Conservation (phyloP, 2,888 invertebrate genomes). For the Philhelius pedissequus region DNA sequence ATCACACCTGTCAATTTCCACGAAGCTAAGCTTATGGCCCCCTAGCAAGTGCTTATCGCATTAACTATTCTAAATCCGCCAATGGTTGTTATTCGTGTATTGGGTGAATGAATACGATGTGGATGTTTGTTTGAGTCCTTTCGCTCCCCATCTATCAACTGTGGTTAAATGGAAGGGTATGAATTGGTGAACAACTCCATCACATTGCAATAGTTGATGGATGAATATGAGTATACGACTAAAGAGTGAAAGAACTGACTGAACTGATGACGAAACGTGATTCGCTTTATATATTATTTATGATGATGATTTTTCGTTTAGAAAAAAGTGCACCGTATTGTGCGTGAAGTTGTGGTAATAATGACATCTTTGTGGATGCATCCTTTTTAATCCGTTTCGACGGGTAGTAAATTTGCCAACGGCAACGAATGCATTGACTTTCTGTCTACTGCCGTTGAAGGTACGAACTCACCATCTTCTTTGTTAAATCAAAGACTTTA, state of each 20-base stretch:
- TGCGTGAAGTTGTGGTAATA: constrained; percentile 58
- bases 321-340: constrained; percentile 31
- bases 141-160: background rate
- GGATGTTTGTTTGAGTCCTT: constrained; percentile 37
- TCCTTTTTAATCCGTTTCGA: constrained; percentile 21
- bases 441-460: background rate
- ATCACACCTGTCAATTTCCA: no score
- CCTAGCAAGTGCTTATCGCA: no score
- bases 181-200: constrained; percentile 36
- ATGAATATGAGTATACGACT: no score
- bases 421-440: constrained; percentile 35
- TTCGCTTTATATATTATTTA: constrained; percentile 54
- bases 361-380: constrained; percentile 61
- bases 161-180: background rate
- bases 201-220: constrained; percentile 23
- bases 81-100: background rate
- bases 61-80: background rate
- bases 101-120: background rate
- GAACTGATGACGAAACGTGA: constrained; percentile 40
- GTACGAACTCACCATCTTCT: background rate
- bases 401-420: constrained; percentile 30
- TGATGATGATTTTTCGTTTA: constrained; percentile 22
- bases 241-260: background rate
- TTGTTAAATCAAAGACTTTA: constrained; percentile 10
- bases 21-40: background rate